Percentiles rank a stretch among this genome's conserved stretches.
These are phyloP conservation scores for Agonopterix alstromeriana DNA, from an alignment of 2,888 invertebrate genomes.

Conservation along the genomic window DNA sequence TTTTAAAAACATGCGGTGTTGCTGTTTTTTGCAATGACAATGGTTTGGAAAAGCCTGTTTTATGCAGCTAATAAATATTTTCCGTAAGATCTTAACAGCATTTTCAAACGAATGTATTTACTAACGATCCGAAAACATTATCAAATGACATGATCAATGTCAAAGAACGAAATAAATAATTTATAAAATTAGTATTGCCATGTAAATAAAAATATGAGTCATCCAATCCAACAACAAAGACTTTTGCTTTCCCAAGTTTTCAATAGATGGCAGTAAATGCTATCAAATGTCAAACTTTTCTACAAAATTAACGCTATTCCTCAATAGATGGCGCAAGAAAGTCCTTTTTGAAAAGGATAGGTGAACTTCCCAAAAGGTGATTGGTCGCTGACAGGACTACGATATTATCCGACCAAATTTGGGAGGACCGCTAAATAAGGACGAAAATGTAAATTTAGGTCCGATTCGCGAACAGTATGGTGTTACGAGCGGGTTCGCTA, in stretches of 20 bases:
- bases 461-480: constrained; percentile 20
- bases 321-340: constrained; percentile 13
- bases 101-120: no score
- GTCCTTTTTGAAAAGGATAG: constrained; percentile 1
- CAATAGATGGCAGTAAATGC: background rate
- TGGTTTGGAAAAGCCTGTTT: no score
- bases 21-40: no score
- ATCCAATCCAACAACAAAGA: background rate
- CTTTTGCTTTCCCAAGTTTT: constrained; percentile 9
- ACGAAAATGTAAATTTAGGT: constrained; percentile 41
- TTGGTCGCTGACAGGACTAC: constrained; percentile 34
- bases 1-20: no score
- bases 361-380: constrained; percentile 23
- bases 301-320: background rate
- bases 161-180: no score
- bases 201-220: background rate
- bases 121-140: no score
- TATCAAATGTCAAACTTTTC: background rate
- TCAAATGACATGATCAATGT: no score
- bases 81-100: no score
- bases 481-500: constrained; percentile 1
- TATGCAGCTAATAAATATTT: no score
- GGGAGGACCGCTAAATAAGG: constrained; percentile 39
- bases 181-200: background rate
- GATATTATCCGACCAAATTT: constrained; percentile 46